Evolutionary conservation across 1,140 invertebrate species (phyloP).

Genomic region (Wiebesia pumilae): DNA sequence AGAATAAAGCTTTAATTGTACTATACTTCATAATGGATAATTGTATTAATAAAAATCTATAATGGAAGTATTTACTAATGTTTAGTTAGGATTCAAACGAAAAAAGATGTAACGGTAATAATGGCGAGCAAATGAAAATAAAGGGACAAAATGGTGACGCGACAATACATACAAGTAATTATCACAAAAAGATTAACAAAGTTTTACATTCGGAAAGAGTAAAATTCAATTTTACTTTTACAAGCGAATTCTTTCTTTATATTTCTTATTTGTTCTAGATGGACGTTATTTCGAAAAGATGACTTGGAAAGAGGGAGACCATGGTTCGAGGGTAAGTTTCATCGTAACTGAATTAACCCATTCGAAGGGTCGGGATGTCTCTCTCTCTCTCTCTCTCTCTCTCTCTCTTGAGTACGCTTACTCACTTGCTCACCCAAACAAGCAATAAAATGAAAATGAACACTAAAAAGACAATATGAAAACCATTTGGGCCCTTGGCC

Average conservation of each 20-base stretch:
- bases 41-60: too few species aligned
- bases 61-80: too few species aligned
- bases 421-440: conserved; percentile 65
- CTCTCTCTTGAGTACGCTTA: neutral
- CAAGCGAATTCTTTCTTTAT: conserved; percentile 40
- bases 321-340: conserved; percentile 39
- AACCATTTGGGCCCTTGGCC: conserved; percentile 66
- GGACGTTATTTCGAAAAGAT: conserved; percentile 41
- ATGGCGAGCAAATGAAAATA: neutral
- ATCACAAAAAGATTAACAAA: conserved; percentile 75
- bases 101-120: too few species aligned
- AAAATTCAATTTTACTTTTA: conserved; percentile 50
- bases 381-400: conserved; percentile 8
- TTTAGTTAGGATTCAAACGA: too few species aligned
- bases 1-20: too few species aligned
- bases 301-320: conserved; percentile 54
- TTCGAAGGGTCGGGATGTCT: conserved; percentile 56
- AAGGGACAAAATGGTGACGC: neutral
- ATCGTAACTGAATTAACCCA: conserved; percentile 65
- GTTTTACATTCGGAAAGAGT: conserved; percentile 51
- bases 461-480: conserved; percentile 76
- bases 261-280: conserved; percentile 36
- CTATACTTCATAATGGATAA: too few species aligned
- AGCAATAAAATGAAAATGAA: conserved; percentile 75
- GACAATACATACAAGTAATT: neutral